A percentile compares a stretch with the other conserved stretches of the same genome.
Evolutionary conservation across 2,888 invertebrate genomes (phyloP).

Genomic region (Drosophila kokeensis): DNA sequence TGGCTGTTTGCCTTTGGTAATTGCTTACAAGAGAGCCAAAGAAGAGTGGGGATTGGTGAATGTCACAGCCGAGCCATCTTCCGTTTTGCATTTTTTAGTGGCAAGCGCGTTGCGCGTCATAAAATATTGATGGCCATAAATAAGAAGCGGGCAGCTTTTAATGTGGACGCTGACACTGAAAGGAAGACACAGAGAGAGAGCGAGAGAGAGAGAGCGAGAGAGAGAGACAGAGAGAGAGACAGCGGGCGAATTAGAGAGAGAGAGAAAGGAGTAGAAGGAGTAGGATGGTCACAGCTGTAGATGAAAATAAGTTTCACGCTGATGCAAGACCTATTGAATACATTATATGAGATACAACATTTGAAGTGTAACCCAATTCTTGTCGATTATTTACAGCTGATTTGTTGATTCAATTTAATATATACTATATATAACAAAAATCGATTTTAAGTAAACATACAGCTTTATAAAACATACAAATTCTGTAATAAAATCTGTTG

Average conservation of each 20-base stretch:
- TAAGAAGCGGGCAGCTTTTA: conserved; percentile 70
- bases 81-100: conserved; percentile 41
- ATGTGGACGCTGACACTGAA: conserved; percentile 45
- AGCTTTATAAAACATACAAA: neutral
- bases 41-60: neutral
- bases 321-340: conserved; percentile 7
- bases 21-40: conserved; percentile 21
- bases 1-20: conserved; percentile 31
- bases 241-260: neutral
- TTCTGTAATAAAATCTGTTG: neutral
- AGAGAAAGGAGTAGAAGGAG: neutral
- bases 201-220: neutral
- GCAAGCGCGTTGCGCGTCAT: conserved; percentile 67
- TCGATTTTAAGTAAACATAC: neutral
- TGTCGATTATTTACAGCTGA: neutral
- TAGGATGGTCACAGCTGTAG: neutral
- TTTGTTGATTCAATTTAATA: neutral
- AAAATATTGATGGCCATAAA: conserved; percentile 76
- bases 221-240: neutral
- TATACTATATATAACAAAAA: too few species aligned
- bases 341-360: neutral
- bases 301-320: conserved; percentile 51
- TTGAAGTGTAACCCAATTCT: neutral
- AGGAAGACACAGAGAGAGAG: neutral
- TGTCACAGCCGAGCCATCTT: conserved; percentile 15